Conservation (phyloP, 2,797 vertebrate genomes). For the Anabacerthia variegaticeps region DNA sequence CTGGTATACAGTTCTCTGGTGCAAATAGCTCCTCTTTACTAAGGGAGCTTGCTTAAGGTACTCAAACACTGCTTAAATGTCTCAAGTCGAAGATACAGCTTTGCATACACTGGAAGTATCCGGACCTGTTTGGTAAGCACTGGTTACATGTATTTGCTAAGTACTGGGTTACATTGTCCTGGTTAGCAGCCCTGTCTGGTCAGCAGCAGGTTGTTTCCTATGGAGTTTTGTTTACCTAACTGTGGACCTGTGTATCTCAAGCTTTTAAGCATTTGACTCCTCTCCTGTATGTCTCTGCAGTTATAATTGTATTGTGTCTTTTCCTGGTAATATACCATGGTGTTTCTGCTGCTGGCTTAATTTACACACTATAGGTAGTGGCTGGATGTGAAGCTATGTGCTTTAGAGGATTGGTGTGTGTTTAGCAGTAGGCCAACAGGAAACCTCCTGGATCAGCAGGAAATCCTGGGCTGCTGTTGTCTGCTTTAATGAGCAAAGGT, state of each 20-base stretch:
- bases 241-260: background rate
- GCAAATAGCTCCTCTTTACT: background rate
- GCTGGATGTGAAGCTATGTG: background rate
- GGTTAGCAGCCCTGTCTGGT: background rate
- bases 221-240: background rate
- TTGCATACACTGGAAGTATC: accelerated
- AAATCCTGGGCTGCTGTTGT: background rate
- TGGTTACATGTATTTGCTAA: background rate
- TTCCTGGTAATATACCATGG: background rate
- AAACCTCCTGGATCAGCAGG: background rate
- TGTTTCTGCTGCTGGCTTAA: background rate
- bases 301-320: background rate
- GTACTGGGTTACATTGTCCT: accelerated
- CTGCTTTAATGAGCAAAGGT: background rate
- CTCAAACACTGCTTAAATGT: background rate
- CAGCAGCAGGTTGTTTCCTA: background rate
- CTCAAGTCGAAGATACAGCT: accelerated
- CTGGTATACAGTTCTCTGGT: background rate
- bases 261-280: background rate
- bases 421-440: background rate
- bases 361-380: accelerated
- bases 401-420: background rate
- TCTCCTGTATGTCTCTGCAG: background rate
- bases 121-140: background rate
- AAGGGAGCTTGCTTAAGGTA: background rate